Percentiles rank a stretch among this genome's conserved stretches.
Evolutionary conservation across 2,888 invertebrate species (phyloP).

Genomic region (Troides aeacus): DNA sequence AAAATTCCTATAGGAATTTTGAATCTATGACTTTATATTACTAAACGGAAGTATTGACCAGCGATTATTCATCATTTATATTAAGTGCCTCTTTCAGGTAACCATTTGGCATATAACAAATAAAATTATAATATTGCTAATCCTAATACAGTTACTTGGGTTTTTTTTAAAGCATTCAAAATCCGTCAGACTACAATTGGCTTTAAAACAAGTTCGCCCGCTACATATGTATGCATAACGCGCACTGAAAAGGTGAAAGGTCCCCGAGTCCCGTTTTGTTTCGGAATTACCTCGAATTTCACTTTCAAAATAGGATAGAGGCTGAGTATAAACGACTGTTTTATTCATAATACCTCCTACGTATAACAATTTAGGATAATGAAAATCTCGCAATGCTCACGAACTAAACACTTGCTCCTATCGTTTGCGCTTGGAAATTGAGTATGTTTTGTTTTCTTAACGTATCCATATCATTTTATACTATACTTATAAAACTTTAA

Average conservation of each 20-base stretch:
- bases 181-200: background rate
- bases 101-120: too few species aligned
- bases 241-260: conserved; percentile 26
- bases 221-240: conserved; percentile 23
- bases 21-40: too few species aligned
- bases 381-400: conserved; percentile 23
- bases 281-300: conserved; percentile 26
- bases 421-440: conserved; percentile 7
- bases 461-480: background rate
- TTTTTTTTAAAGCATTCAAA: background rate
- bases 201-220: conserved; percentile 1
- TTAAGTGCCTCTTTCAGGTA: too few species aligned
- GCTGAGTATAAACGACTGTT: conserved; percentile 27
- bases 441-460: conserved; percentile 1
- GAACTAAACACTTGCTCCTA: conserved; percentile 7
- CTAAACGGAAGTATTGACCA: too few species aligned
- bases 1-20: too few species aligned
- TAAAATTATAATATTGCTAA: too few species aligned
- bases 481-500: too few species aligned
- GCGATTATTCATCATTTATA: too few species aligned
- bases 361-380: conserved; percentile 24
- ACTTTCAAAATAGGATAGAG: conserved; percentile 26
- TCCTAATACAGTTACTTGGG: too few species aligned
- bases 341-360: conserved; percentile 23
- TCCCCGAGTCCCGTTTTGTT: conserved; percentile 27